Evolutionary conservation across 2,113 vertebrate species (phyloP), one percentile per base, ranked within the genome.

Genomic region (Electrona antarctica): DNA sequence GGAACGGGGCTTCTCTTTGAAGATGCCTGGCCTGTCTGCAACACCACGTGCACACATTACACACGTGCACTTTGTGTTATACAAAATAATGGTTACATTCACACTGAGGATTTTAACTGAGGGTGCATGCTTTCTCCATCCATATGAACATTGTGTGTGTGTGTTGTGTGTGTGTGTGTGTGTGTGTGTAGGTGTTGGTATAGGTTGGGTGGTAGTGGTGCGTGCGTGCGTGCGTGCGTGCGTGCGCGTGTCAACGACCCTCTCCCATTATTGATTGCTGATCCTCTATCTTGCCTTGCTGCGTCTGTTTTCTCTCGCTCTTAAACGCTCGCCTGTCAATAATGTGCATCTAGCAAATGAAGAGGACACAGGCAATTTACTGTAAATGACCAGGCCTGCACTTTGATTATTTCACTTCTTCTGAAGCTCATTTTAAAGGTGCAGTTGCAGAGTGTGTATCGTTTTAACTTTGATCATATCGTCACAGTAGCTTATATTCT

Each of bases 381-480:
- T 54, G 79, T 76, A 79, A 79, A 79, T 55, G 68, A 71, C 67
- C 47, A 41, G 21, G 7, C 48, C 71, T 41, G 33, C 33, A 41
- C 3, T 41, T 41, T 41, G 3, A 41, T 41, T 41, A 41, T 8
- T 62, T 59, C 33, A 59, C 52, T 15, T 59, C 21, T 41, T 66
- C 64, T 69, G 60, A 63, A 78, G 74, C 64, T 47, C 69, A 55
- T 80, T 21, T 21, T 70, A 67, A 41, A 41, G 50, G 62, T 77
- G 6, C 75, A 63, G 13, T 45, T n/a, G n/a, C 60, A 62, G 3
- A 8, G 6, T 57, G 60, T 78, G 69, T 67, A 57, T 81, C 76
- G 77, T 69, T 63, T 76, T 54, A 78, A 74, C 67, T 81, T 86
- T 76, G 60, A 83, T 86, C 61, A 69, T 73, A 71, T 75, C 41